Percentiles rank a stretch among this genome's conserved stretches.
Conservation (phyloP, 2,113 vertebrate species). For the Rhinoptilus africanus region DNA sequence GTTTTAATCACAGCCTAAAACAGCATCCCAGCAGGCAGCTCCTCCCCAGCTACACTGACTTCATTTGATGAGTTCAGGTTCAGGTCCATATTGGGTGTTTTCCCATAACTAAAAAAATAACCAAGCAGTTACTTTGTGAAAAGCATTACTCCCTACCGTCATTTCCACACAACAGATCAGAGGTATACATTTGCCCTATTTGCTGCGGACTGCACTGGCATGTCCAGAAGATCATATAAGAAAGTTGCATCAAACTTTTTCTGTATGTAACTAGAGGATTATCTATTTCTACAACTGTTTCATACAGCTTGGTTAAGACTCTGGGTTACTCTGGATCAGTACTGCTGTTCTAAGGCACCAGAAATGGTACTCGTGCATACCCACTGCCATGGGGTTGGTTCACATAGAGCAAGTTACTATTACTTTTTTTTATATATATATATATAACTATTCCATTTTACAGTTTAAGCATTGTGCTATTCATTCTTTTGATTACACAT, state of each 20-base stretch:
- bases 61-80: neutral
- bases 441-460: neutral
- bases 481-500: neutral
- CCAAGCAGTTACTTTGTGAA: neutral
- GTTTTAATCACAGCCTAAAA: neutral
- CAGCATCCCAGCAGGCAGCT: neutral
- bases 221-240: accelerated
- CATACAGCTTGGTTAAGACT: neutral
- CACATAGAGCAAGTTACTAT: neutral
- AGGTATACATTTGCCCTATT: neutral
- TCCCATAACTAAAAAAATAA: neutral
- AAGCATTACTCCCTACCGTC: neutral
- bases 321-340: neutral
- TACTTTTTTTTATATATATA: neutral
- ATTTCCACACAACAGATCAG: neutral
- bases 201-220: neutral
- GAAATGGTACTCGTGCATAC: neutral
- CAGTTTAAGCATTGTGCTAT: neutral
- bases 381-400: neutral
- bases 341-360: neutral
- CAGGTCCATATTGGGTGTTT: neutral
- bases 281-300: neutral
- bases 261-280: neutral
- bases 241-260: neutral
- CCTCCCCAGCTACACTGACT: neutral